Base-by-base conservation (phyloP, 1,140 invertebrate genomes). In the Wiebesia pumilae region DNA sequence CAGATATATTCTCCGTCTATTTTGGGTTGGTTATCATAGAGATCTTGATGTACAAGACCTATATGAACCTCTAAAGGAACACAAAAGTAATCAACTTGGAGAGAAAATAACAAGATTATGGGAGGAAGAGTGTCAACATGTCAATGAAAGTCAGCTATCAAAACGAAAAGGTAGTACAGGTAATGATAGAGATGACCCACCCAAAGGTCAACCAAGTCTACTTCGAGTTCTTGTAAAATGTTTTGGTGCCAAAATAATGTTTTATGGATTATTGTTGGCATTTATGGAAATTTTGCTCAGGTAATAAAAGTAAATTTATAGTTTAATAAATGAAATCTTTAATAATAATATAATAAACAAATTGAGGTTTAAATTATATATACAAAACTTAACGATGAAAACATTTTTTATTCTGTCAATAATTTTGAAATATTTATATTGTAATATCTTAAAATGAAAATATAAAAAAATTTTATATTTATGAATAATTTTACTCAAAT, bases 21-120 rank as follows among this genome's bases (percentile, higher is more conserved):
- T 96, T 90, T 95, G 95, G 94, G 91, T 95, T 24, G 96, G 96
- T n/a, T 95, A 94, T 90, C 95, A 94, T 87, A 94, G 95, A 88
- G 96, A 97, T 89, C 93, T 97, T n/a, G 95, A 96, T 90, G 92
- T 95, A 78, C 92, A 94, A 62, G 96, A 97, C 92, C 93, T 97
- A 30, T 96, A 95, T 89, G 94, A 94, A 84, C 95, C 96, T n/a
- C 94, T 96, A 83, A 95, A 95, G 87, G 94, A 95, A 75, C 95
- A 95, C 87, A 92, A 87, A 30, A 95, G 95, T 35, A 91, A 91
- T 87, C 81, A 89, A 43, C 81, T 95, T 24, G 95, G 95, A 54
- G 91, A 93, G 87, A 93, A 91, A 87, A 91, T 95, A 86, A 81
- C 89, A 33, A 85, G 77, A 38, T 87, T 89, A 88, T 94, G 93